Evolutionary conservation across 2,888 invertebrate genomes (phyloP).

Genomic region (Aporophyla nigra): DNA sequence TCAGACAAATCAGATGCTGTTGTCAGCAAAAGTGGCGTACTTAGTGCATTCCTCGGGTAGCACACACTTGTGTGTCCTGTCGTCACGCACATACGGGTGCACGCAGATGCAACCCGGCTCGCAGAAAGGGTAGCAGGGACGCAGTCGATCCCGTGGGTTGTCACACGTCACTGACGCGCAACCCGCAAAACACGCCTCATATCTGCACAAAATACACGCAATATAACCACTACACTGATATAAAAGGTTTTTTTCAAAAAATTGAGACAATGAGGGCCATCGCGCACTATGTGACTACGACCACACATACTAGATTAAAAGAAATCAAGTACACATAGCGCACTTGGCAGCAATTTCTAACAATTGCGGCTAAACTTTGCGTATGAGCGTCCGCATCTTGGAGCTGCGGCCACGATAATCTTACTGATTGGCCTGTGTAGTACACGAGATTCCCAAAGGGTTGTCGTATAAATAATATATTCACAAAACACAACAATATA

Average conservation of each 20-base stretch:
- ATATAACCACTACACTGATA: neutral
- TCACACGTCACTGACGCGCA: slow-evolving; percentile 87
- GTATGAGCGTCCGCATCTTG: neutral
- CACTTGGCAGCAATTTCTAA: neutral
- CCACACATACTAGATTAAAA: neutral
- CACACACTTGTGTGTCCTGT: slow-evolving; percentile 88
- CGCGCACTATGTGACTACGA: neutral
- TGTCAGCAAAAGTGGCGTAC: slow-evolving; percentile 66
- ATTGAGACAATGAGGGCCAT: neutral
- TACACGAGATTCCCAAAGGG: neutral
- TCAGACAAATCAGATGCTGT: neutral
- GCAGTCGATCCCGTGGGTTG: slow-evolving; percentile 87
- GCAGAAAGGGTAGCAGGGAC: slow-evolving; percentile 88
- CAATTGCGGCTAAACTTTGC: neutral
- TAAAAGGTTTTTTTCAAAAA: neutral
- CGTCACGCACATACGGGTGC: slow-evolving; percentile 85
- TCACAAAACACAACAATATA: neutral
- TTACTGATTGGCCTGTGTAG: neutral
- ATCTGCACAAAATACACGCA: slow-evolving; percentile 69
- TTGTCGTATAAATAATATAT: neutral
- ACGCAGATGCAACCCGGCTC: slow-evolving; percentile 87
- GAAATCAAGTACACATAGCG: neutral
- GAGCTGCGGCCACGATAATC: neutral
- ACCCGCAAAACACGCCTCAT: slow-evolving; percentile 86
- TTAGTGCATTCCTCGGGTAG: slow-evolving; percentile 87